A percentile compares a stretch with the other conserved stretches of the same genome.
Conservation (phyloP, 2,888 invertebrate species). For the Dicranocentrus wangi region DNA sequence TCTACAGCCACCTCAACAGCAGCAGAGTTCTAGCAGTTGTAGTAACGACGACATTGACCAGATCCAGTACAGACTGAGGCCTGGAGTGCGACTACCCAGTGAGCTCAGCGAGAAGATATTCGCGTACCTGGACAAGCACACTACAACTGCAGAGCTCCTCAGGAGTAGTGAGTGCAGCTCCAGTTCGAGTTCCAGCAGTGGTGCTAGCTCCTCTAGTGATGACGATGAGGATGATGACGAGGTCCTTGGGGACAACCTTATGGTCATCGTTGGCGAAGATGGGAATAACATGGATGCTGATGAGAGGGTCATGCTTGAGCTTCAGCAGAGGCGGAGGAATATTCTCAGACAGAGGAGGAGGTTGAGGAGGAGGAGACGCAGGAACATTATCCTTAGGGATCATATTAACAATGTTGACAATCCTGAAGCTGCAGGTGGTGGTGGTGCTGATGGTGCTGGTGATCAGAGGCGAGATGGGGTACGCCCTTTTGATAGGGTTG, state of each 20-base stretch:
- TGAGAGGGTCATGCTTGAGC: conserved; percentile 15
- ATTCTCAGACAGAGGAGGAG: conserved; percentile 32
- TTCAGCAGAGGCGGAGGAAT: conserved; percentile 27
- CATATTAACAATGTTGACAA: conserved; percentile 21
- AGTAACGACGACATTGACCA: conserved; percentile 70
- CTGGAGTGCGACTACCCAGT: conserved; percentile 81
- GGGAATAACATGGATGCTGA: conserved; percentile 22
- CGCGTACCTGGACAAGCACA: conserved; percentile 74
- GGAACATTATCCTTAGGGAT: conserved; percentile 10
- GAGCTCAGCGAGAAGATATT: conserved; percentile 84
- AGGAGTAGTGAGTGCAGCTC: conserved; percentile 21
- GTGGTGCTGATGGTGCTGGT: conserved; percentile 10
- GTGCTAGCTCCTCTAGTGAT: conserved; percentile 21
- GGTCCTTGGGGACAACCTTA: neutral
- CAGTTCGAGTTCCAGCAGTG: conserved; percentile 12
- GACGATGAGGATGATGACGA: conserved; percentile 12
- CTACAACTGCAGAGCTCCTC: conserved; percentile 33
- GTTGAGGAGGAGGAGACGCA: conserved; percentile 33
- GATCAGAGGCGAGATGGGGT: neutral
- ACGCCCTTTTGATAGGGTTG: neutral
- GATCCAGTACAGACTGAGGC: conserved; percentile 78
- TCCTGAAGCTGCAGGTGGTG: conserved; percentile 17
- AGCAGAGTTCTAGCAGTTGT: conserved; percentile 9
- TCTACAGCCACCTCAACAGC: neutral
- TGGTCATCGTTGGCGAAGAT: conserved; percentile 5